Conservation (phyloP, 37 sponge, comb jelly and placozoan genomes). For the Geodia barretti region DNA sequence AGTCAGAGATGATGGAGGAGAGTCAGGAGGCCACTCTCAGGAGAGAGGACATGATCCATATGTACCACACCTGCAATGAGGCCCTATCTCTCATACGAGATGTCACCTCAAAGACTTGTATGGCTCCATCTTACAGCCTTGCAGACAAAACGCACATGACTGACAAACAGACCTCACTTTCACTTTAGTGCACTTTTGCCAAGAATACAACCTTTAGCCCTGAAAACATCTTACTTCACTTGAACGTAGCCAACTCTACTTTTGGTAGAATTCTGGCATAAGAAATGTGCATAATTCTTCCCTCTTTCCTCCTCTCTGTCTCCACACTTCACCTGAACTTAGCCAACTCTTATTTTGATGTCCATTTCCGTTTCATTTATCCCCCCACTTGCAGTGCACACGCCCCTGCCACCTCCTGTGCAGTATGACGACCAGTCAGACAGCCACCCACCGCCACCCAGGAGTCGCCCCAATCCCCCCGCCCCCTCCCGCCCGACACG, state of each 20-base stretch:
- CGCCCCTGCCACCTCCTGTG: constrained; percentile 80
- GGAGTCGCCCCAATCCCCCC: constrained; percentile 20
- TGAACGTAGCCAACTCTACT: no score
- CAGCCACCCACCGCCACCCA: constrained; percentile 12
- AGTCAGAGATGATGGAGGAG: constrained; percentile 94
- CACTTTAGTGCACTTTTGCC: no score
- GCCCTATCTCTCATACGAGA: constrained; percentile 88
- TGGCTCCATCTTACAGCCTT: no score
- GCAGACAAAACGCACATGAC: no score
- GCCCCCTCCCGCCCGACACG: constrained; percentile 14
- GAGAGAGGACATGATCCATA: constrained; percentile 90
- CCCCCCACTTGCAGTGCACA: constrained; percentile 44
- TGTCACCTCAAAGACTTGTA: constrained; percentile 78
- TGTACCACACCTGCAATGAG: constrained; percentile 96
- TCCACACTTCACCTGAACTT: no score
- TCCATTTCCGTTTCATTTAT: no score
- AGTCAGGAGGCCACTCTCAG: constrained; percentile 75
- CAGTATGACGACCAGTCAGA: constrained; percentile 27
- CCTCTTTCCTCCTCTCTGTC: neutral
- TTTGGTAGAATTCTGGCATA: no score
- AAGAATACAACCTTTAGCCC: no score
- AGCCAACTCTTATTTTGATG: no score
- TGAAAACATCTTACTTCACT: no score
- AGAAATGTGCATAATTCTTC: neutral
- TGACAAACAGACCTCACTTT: no score